A percentile compares a stretch with the other conserved stretches of the same genome.
Evolutionary conservation across 2,888 invertebrate species (phyloP).

Genomic region (Ochlodes sylvanus): DNA sequence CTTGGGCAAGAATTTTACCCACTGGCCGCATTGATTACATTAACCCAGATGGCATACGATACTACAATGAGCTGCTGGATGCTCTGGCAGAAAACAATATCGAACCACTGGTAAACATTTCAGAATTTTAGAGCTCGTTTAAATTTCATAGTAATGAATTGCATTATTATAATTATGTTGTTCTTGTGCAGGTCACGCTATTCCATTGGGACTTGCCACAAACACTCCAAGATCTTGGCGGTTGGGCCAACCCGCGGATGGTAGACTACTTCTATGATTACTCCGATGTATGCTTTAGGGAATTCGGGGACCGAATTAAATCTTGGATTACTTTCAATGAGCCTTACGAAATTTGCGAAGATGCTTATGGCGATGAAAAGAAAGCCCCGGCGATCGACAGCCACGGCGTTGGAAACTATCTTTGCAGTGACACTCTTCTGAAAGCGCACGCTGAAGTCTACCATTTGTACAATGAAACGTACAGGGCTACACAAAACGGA

Average conservation of each 20-base stretch:
- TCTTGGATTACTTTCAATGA: slow-evolving; percentile 90
- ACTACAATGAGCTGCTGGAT: slow-evolving; percentile 88
- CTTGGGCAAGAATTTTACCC: slow-evolving; percentile 87
- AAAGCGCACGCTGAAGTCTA: slow-evolving; percentile 88
- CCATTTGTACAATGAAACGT: slow-evolving; percentile 86
- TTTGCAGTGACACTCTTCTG: slow-evolving; percentile 87
- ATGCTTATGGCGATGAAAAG: slow-evolving; percentile 80
- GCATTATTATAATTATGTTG: background rate
- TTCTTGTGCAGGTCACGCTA: slow-evolving; percentile 79
- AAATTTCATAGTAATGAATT: too few relatives aligned
- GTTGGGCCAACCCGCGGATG: slow-evolving; percentile 83
- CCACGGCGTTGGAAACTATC: slow-evolving; percentile 86
- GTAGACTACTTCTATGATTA: slow-evolving; percentile 84
- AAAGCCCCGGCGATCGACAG: slow-evolving; percentile 83
- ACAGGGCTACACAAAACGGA: slow-evolving; percentile 82
- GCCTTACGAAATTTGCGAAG: slow-evolving; percentile 83
- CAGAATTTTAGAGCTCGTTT: background rate
- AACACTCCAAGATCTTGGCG: slow-evolving; percentile 82
- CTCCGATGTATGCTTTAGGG: slow-evolving; percentile 80
- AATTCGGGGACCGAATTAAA: slow-evolving; percentile 85
- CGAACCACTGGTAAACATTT: slow-evolving; percentile 80
- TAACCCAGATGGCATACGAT: slow-evolving; percentile 86
- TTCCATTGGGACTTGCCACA: slow-evolving; percentile 89
- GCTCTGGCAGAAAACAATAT: slow-evolving; percentile 86
- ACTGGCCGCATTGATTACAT: slow-evolving; percentile 83